These are phyloP conservation scores for Poeciliopsis paucimaculata DNA, from an alignment of 2,797 vertebrate genomes.

Conservation along the genomic window DNA sequence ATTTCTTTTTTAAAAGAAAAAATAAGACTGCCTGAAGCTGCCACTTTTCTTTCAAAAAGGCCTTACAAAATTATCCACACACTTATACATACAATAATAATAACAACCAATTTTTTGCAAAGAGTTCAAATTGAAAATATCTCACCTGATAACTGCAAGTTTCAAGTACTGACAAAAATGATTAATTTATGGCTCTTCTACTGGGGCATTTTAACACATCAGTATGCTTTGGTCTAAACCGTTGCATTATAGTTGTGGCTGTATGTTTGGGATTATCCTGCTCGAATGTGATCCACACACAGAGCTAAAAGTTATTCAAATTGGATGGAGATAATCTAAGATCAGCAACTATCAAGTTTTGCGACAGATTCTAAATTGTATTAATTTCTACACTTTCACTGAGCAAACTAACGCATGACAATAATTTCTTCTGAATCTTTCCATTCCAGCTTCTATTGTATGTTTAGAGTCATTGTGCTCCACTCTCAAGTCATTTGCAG, in stretches of 20 bases:
- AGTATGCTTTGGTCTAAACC: background rate
- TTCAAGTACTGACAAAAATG: background rate
- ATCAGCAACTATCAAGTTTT: background rate
- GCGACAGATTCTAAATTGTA: background rate
- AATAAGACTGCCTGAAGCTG: background rate
- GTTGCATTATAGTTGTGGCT: background rate
- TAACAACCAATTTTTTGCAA: background rate
- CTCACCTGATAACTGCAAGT: background rate
- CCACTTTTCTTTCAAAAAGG: background rate
- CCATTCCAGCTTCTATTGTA: background rate
- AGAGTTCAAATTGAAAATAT: background rate
- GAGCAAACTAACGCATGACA: background rate
- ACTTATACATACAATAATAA: background rate
- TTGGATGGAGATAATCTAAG: background rate
- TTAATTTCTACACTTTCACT: background rate
- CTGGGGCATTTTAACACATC: background rate
- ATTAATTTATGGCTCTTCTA: background rate
- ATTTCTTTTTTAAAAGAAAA: background rate
- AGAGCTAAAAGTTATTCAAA: background rate
- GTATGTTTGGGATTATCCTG: background rate
- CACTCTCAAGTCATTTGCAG: background rate
- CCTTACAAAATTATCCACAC: background rate
- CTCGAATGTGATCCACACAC: background rate
- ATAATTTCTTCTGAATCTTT: background rate
- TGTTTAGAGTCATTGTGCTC: background rate